Conservation (phyloP, 2,797 vertebrate species). For the Molossus molossus region DNA sequence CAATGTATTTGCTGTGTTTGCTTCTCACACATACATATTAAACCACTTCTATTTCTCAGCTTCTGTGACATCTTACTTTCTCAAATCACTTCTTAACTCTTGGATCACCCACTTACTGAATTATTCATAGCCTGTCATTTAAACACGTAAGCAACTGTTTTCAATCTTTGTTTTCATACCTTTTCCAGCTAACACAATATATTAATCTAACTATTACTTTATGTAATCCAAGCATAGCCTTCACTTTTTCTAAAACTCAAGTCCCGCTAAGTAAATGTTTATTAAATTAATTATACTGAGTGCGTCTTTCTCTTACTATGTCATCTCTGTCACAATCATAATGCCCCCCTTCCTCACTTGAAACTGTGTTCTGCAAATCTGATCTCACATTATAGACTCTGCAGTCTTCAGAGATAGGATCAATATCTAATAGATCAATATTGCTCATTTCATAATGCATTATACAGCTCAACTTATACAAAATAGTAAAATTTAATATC, state of each 20-base stretch:
- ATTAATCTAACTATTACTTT: background rate
- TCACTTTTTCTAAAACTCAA: constrained; percentile 16
- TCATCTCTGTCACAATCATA: background rate
- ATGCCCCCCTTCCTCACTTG: background rate
- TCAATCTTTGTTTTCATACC: background rate
- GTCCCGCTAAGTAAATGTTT: background rate
- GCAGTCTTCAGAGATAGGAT: background rate
- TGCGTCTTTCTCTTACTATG: background rate
- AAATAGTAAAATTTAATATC: background rate
- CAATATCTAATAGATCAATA: background rate
- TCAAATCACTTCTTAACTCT: background rate
- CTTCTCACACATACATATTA: background rate
- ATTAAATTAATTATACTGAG: background rate
- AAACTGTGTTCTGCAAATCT: background rate
- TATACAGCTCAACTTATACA: background rate
- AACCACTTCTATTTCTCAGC: background rate
- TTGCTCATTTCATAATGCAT: background rate
- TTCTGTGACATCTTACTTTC: background rate
- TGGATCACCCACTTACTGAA: background rate
- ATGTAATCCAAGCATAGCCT: background rate
- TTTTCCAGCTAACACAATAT: background rate
- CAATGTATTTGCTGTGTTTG: background rate
- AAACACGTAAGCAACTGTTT: background rate
- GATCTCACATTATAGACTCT: background rate
- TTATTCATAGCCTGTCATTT: background rate